phyloP scores from a whole-genome alignment of 2,113 vertebrate genomes.

The Rhinoderma darwinii region DNA sequence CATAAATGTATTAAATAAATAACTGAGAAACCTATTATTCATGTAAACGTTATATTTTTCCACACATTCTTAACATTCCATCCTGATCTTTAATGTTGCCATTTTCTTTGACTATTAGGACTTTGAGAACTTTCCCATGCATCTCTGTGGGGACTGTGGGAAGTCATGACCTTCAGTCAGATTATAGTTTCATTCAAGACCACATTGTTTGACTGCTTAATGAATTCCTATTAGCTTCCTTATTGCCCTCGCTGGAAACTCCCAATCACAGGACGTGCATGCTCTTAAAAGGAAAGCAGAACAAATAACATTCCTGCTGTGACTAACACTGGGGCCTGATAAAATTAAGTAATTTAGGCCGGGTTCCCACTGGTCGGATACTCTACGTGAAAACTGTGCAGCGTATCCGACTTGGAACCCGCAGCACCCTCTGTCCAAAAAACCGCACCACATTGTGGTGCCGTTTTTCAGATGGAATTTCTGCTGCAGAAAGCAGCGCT shows the following conservation, averaged over 20 bases:
- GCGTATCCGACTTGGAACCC: no score
- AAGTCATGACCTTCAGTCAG: not conserved
- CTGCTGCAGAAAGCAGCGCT: no score
- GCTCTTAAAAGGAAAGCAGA: not conserved
- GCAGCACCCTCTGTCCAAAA: no score
- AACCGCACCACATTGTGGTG: no score
- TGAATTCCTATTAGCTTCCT: not conserved
- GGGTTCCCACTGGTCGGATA: no score
- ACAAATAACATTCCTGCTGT: not conserved
- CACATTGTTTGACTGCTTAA: not conserved
- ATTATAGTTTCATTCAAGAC: not conserved
- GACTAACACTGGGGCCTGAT: not conserved
- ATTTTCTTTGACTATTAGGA: not conserved
- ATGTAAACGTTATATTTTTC: not conserved
- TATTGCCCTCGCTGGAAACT: slow-evolving; percentile 20
- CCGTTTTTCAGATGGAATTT: no score
- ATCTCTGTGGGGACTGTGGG: not conserved
- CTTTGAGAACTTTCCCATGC: not conserved
- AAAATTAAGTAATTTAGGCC: no score
- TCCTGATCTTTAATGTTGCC: not conserved
- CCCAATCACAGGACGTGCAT: slow-evolving; percentile 7
- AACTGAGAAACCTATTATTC: not conserved
- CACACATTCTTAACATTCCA: not conserved
- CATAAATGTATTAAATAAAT: not conserved
- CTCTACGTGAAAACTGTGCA: no score